Percentiles rank a stretch among this genome's conserved stretches.
Evolutionary conservation across 2,797 vertebrate genomes (phyloP).

Genomic region (Chelon labrosus): DNA sequence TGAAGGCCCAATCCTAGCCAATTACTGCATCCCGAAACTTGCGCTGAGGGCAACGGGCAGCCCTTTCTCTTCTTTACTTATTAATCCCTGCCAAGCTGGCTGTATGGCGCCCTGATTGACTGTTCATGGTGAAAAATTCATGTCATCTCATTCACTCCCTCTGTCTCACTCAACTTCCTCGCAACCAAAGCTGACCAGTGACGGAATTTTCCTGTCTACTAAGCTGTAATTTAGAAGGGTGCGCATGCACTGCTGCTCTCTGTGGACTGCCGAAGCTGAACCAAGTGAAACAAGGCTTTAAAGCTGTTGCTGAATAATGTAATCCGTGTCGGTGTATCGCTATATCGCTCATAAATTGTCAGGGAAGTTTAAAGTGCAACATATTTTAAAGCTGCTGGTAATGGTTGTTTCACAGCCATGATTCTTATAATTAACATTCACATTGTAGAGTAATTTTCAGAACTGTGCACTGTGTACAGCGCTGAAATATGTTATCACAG

Average conservation of each 20-base stretch:
- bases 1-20: constrained; percentile 74
- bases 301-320: constrained; percentile 59
- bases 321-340: constrained; percentile 37
- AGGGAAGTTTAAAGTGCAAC: constrained; percentile 46
- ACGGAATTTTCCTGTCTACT: constrained; percentile 52
- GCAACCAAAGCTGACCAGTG: constrained; percentile 61
- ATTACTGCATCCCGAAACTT: constrained; percentile 77
- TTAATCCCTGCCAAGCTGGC: constrained; percentile 71
- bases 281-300: constrained; percentile 58
- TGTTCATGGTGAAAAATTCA: constrained; percentile 69
- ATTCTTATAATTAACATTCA: constrained; percentile 7
- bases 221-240: constrained; percentile 58
- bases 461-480: constrained; percentile 7
- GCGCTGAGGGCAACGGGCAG: constrained; percentile 65
- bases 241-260: constrained; percentile 49
- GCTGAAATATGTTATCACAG: constrained; percentile 18
- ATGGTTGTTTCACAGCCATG: neutral
- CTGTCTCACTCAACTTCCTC: constrained; percentile 45
- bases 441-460: constrained; percentile 5
- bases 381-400: constrained; percentile 30
- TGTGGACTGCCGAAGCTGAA: constrained; percentile 47
- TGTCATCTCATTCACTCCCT: constrained; percentile 58
- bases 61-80: constrained; percentile 72
- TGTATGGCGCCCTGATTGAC: constrained; percentile 68
- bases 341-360: constrained; percentile 29